Conservation (phyloP, 2,797 vertebrate genomes). For the Propithecus deckenii region DNA sequence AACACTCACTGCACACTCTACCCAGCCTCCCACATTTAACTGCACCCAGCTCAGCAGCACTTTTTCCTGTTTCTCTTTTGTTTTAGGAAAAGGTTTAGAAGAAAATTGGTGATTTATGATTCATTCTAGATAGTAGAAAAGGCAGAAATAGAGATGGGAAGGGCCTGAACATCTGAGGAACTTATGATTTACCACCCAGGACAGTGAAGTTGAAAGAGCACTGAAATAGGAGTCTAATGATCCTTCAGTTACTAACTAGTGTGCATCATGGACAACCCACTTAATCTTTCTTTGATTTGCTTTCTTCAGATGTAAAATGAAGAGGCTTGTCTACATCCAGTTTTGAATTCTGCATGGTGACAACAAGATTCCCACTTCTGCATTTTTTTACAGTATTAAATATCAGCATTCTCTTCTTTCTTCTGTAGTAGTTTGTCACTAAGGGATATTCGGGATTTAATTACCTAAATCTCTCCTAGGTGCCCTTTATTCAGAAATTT, state of each 20-base stretch:
- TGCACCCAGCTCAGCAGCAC: not conserved
- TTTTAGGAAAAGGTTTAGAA: not conserved
- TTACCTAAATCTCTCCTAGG: not conserved
- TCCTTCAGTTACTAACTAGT: not conserved
- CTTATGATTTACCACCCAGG: not conserved
- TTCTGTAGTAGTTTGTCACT: not conserved
- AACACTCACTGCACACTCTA: not conserved
- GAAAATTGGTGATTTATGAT: not conserved
- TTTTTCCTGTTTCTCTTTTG: not conserved
- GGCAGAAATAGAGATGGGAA: not conserved
- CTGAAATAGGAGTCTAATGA: not conserved
- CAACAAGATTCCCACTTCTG: not conserved
- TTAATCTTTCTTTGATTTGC: not conserved
- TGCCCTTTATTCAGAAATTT: conserved; percentile 15
- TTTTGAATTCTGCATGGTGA: not conserved
- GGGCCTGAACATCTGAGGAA: not conserved
- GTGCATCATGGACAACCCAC: not conserved
- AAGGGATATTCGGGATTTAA: not conserved
- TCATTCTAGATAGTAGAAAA: not conserved
- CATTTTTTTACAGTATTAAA: not conserved
- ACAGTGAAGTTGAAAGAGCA: not conserved
- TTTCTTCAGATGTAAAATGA: not conserved
- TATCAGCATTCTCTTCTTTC: not conserved
- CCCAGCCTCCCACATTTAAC: not conserved
- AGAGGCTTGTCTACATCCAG: not conserved